phyloP scores from a whole-genome alignment of 2,888 invertebrate species.

The Apantesis nais region DNA sequence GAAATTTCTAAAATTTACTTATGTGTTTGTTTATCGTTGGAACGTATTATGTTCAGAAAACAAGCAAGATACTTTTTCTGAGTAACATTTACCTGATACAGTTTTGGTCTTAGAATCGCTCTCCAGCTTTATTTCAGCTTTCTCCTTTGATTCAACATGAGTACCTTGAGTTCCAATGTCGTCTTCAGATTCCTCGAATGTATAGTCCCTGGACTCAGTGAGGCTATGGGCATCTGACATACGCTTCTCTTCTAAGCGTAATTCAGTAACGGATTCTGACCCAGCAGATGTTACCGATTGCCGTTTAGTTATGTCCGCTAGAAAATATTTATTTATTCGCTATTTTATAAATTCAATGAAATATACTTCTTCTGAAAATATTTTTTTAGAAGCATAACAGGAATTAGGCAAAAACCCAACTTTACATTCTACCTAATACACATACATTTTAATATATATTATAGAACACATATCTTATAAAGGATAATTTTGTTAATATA shows the following conservation, averaged over 20 bases:
- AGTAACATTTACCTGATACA: constrained; percentile 48
- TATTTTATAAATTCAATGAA: neutral
- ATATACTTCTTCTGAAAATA: no score
- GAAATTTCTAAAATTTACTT: neutral
- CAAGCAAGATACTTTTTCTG: neutral
- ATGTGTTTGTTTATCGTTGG: neutral
- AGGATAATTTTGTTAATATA: no score
- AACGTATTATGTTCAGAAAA: neutral
- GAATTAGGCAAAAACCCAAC: neutral
- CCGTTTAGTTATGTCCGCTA: constrained; percentile 63
- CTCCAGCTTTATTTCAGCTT: constrained; percentile 63
- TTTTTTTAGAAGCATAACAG: no score
- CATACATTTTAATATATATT: no score
- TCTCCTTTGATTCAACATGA: constrained; percentile 72
- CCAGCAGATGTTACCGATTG: constrained; percentile 81
- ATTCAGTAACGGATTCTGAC: constrained; percentile 75
- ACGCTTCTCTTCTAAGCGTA: constrained; percentile 79
- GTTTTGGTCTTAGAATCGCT: constrained; percentile 59
- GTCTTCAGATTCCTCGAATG: constrained; percentile 84
- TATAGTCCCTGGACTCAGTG: constrained; percentile 82
- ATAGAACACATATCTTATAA: neutral
- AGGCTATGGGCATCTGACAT: constrained; percentile 81
- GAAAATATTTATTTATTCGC: neutral
- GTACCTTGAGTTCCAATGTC: constrained; percentile 79
- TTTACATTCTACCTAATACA: neutral